phyloP scores from a whole-genome alignment of 92 coral and sea anemone genomes.

The Porites rus region DNA sequence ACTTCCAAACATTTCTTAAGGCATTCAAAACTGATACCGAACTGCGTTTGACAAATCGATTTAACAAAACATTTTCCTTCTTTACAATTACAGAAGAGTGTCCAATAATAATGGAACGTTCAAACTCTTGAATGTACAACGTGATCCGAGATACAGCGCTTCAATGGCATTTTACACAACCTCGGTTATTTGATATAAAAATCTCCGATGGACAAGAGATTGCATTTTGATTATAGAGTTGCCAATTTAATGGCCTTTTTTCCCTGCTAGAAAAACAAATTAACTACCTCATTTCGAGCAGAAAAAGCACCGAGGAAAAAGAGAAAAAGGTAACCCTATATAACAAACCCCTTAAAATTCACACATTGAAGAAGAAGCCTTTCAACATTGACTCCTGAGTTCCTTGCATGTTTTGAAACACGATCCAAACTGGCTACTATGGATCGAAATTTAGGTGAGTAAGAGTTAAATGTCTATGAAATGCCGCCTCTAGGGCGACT shows the following conservation, averaged over 20 bases:
- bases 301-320: constrained; percentile 24
- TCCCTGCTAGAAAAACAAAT: background rate
- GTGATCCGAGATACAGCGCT: constrained; percentile 34
- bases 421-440: constrained; percentile 67
- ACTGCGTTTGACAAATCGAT: background rate
- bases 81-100: background rate
- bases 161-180: constrained; percentile 52
- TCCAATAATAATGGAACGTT: background rate
- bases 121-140: background rate
- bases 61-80: background rate
- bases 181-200: constrained; percentile 63
- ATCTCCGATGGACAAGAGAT: constrained; percentile 57
- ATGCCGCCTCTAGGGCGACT: constrained; percentile 42
- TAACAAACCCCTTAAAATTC: background rate
- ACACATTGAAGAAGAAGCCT: constrained; percentile 42
- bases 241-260: background rate
- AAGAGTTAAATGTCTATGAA: constrained; percentile 57
- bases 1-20: constrained; percentile 6
- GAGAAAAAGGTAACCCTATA: background rate
- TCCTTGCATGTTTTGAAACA: constrained; percentile 91
- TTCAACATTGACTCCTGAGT: constrained; percentile 67
- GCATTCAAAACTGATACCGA: background rate
- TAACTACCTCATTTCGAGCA: background rate
- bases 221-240: constrained; percentile 31
- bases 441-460: constrained; percentile 25